These are phyloP conservation scores for Hoplostethus atlanticus DNA, from an alignment of 2,797 vertebrate genomes.

Conservation along the genomic window DNA sequence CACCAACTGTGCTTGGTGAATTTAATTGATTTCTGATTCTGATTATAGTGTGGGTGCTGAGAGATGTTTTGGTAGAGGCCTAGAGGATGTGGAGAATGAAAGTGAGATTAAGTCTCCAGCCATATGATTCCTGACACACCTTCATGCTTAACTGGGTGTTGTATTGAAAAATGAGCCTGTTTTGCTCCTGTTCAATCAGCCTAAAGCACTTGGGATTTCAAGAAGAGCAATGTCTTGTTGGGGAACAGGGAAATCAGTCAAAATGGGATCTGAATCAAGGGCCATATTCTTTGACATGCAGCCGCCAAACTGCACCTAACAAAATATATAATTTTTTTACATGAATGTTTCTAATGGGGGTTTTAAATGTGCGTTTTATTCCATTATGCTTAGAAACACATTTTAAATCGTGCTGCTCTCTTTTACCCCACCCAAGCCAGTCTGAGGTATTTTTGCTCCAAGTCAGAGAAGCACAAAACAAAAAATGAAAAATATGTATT, in stretches of 20 bases:
- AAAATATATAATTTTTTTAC: slow-evolving; percentile 9
- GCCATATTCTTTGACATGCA: slow-evolving; percentile 39
- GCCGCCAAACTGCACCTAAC: slow-evolving; percentile 14
- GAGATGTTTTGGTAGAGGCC: neutral
- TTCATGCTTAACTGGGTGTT: slow-evolving; percentile 34
- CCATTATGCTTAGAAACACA: slow-evolving; percentile 23
- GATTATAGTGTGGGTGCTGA: neutral
- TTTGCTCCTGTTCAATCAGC: slow-evolving; percentile 27
- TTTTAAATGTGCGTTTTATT: slow-evolving; percentile 35
- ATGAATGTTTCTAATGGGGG: slow-evolving; percentile 10
- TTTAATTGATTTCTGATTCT: neutral
- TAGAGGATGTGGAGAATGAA: slow-evolving; percentile 1
- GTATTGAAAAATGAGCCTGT: slow-evolving; percentile 52
- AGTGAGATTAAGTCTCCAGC: slow-evolving; percentile 8
- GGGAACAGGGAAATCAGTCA: slow-evolving; percentile 24
- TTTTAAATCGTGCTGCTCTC: slow-evolving; percentile 29
- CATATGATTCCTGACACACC: slow-evolving; percentile 44
- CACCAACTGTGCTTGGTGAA: neutral
- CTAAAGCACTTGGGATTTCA: slow-evolving; percentile 24
- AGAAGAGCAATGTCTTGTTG: slow-evolving; percentile 22
- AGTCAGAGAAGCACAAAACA: slow-evolving; percentile 17
- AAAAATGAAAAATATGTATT: slow-evolving; percentile 36
- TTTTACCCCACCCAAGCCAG: slow-evolving; percentile 7
- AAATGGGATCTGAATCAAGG: neutral
- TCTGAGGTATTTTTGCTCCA: slow-evolving; percentile 31